phyloP scores from a whole-genome alignment of 2,113 vertebrate species.

The Ctenomys sociabilis region DNA sequence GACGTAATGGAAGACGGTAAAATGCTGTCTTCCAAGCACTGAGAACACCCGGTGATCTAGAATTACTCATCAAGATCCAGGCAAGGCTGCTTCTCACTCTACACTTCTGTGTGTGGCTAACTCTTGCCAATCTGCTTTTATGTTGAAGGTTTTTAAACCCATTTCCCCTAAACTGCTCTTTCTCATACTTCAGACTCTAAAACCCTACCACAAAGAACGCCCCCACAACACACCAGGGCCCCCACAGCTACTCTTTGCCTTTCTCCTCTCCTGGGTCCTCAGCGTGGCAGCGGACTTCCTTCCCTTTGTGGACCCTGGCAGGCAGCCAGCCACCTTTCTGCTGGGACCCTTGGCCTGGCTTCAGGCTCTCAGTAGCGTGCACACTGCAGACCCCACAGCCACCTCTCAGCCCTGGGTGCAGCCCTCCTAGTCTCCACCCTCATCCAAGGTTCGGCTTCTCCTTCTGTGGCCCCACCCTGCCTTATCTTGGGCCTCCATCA shows the following conservation, averaged over 20 bases:
- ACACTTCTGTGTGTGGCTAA: not conserved
- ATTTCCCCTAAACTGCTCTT: not conserved
- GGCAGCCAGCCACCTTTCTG: not conserved
- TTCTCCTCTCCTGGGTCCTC: not conserved
- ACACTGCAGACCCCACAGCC: not conserved
- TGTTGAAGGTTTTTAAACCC: not conserved
- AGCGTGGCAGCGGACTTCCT: not conserved
- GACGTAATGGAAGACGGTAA: not conserved
- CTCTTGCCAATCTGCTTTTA: not conserved
- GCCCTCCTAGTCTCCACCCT: not conserved
- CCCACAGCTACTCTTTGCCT: not conserved
- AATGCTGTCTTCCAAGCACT: not conserved
- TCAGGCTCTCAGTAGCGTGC: not conserved
- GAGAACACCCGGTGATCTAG: not conserved
- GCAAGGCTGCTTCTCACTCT: not conserved
- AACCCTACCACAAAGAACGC: not conserved
- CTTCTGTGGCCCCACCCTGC: not conserved
- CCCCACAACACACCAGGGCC: not conserved
- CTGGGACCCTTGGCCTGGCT: not conserved
- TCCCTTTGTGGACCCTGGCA: not conserved
- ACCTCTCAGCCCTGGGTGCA: not conserved
- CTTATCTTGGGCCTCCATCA: not conserved
- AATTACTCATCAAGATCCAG: not conserved
- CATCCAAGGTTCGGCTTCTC: not conserved
- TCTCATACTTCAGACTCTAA: not conserved